Conservation (phyloP, 2,113 vertebrate genomes). For the Semicossyphus pulcher region DNA sequence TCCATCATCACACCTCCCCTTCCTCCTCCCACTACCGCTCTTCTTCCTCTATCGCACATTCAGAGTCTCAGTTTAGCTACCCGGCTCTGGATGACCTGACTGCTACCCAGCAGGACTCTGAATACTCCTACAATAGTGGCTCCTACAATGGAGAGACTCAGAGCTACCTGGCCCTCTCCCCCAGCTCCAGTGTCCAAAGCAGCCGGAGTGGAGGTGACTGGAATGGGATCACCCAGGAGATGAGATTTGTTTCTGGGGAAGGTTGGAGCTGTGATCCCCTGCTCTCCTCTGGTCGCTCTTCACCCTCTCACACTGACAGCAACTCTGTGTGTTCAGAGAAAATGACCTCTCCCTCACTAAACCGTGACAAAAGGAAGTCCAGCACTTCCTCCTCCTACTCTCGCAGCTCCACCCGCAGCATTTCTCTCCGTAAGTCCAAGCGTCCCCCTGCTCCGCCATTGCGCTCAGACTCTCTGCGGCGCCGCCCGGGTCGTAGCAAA, state of each 20-base stretch:
- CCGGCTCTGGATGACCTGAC: conserved; percentile 58
- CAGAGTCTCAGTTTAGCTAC: conserved; percentile 74
- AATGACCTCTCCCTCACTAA: conserved; percentile 55
- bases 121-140: conserved; percentile 43
- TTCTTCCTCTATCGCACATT: conserved; percentile 70
- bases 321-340: conserved; percentile 83
- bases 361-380: conserved; percentile 29
- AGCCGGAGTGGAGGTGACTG: neutral
- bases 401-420: conserved; percentile 74
- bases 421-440: conserved; percentile 92
- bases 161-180: conserved; percentile 68
- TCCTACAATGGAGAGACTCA: conserved; percentile 78
- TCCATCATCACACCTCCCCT: conserved; percentile 68
- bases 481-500: conserved; percentile 74
- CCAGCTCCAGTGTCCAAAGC: conserved; percentile 43
- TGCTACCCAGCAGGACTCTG: conserved; percentile 69
- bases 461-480: conserved; percentile 90
- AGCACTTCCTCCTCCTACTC: conserved; percentile 50
- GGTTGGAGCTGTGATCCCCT: conserved; percentile 69
- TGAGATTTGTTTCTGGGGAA: conserved; percentile 57
- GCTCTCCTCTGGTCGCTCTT: conserved; percentile 79
- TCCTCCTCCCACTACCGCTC: conserved; percentile 81
- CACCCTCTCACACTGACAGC: conserved; percentile 76
- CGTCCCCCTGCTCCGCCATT: conserved; percentile 90
- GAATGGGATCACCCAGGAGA: conserved; percentile 63